Conservation (phyloP, 2,797 vertebrate species). For the Otolemur crassicaudatus region DNA sequence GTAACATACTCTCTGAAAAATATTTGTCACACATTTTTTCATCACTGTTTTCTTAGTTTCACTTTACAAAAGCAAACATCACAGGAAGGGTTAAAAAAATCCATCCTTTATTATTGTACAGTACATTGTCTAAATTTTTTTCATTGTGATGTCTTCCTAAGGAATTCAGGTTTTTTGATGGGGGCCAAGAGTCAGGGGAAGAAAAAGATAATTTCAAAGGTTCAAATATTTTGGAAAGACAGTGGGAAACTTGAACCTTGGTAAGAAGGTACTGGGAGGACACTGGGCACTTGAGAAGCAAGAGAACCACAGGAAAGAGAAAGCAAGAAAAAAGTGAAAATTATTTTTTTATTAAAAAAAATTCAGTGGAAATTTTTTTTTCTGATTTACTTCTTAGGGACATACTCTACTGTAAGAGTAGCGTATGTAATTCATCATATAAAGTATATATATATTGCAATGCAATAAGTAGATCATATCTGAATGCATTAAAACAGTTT, state of each 20-base stretch:
- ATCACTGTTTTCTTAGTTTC: neutral
- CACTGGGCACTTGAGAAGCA: neutral
- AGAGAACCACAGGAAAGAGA: neutral
- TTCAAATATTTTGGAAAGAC: neutral
- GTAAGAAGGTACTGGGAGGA: neutral
- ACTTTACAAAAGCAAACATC: neutral
- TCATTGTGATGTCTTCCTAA: neutral
- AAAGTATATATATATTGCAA: neutral
- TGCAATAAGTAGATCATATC: neutral
- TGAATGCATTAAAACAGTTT: neutral
- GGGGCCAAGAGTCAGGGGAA: neutral
- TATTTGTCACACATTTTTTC: neutral
- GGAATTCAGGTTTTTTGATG: neutral
- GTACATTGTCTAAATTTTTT: constrained; percentile 29
- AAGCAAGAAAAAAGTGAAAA: neutral
- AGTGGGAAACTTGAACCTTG: neutral
- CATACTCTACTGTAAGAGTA: neutral
- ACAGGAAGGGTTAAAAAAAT: neutral
- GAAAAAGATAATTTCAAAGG: neutral
- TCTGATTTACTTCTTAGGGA: neutral
- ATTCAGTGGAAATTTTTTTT: neutral
- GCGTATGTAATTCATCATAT: neutral
- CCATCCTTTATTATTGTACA: constrained; percentile 9
- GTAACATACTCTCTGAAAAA: neutral
- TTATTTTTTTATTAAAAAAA: neutral